Base-by-base conservation (phyloP, 2,797 vertebrate genomes). In the Melanotaenia trifasciata region DNA sequence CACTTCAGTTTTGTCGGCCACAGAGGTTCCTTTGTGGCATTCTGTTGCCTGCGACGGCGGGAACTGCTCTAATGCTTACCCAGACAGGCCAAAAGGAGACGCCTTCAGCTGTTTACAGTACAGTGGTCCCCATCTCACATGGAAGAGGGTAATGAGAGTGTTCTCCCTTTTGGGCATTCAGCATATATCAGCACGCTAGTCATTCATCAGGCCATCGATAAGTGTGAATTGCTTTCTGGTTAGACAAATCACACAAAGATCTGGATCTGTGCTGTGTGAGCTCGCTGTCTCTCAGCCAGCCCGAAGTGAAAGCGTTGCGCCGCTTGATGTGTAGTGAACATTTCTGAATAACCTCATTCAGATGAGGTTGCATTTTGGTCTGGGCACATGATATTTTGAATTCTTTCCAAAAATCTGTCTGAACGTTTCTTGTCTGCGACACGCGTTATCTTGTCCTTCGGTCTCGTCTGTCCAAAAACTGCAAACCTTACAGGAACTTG, bases 1-100 rank as follows among this genome's bases (percentile, higher is more conserved):
- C 87, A 94, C 93, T 94, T 93, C 90, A 93, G 91, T 93, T 87
- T 88, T 92, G 91, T 88, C 56, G 81, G 86, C 89, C 89, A 92
- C 90, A 90, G 90, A 93, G 90, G 89, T 92, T 92, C 85, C 91
- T 91, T 93, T 94, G 91, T 92, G 83, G 88, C 68, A n/a, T 72
- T 80, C 90, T 74, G 89, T 84, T 85, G 86, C 90, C 90, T 85
- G 87, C 76, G 78, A 74, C 76, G 74, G 88, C 83, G 87, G 85
- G 80, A 85, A 88, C 87, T 81, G 71, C 89, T 87, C 87, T 87
- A 87, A 92, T 89, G 87, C 86, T 86, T 78, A 66, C 83, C 86
- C 92, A 90, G 89, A 91, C 90, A 62, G 84, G 73, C 81, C 83
- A 65, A 68, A 84, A 88, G 88, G 91, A 89, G 90, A n/a, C 20